Conservation (phyloP, 2,113 vertebrate species). For the Gnathochromis pfefferi region DNA sequence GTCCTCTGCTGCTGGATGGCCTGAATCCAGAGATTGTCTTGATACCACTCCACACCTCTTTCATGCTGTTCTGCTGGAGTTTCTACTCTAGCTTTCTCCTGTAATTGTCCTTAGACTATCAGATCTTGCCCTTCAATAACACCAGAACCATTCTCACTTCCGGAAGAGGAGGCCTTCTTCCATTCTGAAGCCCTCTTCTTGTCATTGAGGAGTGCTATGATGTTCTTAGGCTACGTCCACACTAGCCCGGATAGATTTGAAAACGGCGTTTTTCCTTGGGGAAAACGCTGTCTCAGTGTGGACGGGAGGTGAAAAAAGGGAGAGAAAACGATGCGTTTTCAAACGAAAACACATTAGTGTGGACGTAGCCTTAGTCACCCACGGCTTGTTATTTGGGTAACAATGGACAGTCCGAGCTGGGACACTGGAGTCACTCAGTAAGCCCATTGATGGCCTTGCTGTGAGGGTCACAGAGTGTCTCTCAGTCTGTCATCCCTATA, state of each 20-base stretch:
- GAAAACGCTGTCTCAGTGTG: not conserved
- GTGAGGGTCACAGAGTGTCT: not conserved
- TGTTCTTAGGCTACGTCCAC: not conserved
- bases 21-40: not conserved
- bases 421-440: not conserved
- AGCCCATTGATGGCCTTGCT: not conserved
- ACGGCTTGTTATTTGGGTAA: not conserved
- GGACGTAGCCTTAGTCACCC: not conserved
- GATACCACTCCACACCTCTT: not conserved
- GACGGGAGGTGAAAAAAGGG: not conserved
- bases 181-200: not conserved
- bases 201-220: not conserved
- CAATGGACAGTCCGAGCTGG: not conserved
- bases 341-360: not conserved
- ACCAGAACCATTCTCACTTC: not conserved
- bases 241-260: not conserved
- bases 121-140: not conserved
- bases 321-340: not conserved
- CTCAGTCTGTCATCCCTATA: not conserved
- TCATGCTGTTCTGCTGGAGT: not conserved
- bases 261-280: not conserved
- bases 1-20: not conserved
- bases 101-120: not conserved
- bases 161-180: not conserved
- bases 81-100: not conserved